Evolutionary conservation across 2,113 vertebrate genomes (phyloP).

Genomic region (Petaurus breviceps): DNA sequence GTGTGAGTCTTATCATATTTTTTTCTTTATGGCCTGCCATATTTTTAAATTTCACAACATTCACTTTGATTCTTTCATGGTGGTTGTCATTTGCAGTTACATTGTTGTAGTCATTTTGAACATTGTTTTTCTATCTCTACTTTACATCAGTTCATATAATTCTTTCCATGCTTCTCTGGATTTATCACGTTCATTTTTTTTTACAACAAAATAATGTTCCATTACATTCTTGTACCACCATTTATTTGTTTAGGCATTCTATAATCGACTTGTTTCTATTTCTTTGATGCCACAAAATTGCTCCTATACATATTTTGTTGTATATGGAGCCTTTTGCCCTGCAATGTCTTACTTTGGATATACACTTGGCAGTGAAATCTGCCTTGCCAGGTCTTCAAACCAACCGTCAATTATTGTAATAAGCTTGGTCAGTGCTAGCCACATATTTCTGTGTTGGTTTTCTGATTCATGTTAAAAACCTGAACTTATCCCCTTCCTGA

Average conservation of each 20-base stretch:
- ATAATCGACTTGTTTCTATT: neutral
- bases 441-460: neutral
- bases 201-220: neutral
- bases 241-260: neutral
- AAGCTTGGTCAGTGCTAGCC: neutral
- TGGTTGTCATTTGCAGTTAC: neutral
- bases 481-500: neutral
- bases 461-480: neutral
- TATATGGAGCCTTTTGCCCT: neutral
- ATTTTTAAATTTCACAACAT: neutral
- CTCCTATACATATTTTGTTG: neutral
- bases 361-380: neutral
- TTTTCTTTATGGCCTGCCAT: neutral
- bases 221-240: neutral
- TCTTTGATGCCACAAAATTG: neutral
- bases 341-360: neutral
- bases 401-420: neutral
- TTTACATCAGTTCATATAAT: neutral
- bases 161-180: neutral
- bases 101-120: neutral
- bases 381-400: neutral
- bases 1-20: neutral
- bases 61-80: neutral
- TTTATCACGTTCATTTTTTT: neutral
- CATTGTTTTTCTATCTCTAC: neutral